Percentiles rank a stretch among this genome's conserved stretches.
Conservation (phyloP, 2,797 vertebrate genomes). For the Delichon dasypus region DNA sequence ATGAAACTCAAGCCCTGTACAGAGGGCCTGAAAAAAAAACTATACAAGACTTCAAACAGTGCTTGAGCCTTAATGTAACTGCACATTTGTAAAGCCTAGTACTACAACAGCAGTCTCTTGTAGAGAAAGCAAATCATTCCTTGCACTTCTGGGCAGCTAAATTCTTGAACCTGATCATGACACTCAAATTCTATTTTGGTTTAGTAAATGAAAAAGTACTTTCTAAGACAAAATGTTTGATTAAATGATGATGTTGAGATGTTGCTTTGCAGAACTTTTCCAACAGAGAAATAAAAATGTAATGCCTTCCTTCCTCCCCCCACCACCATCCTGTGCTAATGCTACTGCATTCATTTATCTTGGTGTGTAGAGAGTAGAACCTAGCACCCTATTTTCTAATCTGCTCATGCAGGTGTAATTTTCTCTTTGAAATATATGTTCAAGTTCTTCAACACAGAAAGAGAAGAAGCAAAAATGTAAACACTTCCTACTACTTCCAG, state of each 20-base stretch:
- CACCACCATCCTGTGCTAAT: not conserved
- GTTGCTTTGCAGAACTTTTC: not conserved
- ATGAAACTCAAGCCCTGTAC: not conserved
- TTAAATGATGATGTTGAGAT: not conserved
- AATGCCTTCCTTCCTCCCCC: rapidly evolving
- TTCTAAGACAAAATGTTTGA: not conserved
- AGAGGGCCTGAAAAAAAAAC: not conserved
- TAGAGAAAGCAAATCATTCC: not conserved
- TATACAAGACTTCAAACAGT: not conserved
- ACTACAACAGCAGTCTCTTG: not conserved
- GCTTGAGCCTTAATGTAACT: not conserved
- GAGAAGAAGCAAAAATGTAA: not conserved
- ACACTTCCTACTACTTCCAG: not conserved
- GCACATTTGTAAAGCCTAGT: not conserved
- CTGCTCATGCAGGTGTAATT: not conserved
- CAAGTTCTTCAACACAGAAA: not conserved
- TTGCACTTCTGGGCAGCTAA: not conserved
- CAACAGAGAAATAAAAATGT: not conserved
- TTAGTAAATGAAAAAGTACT: not conserved
- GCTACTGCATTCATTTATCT: not conserved
- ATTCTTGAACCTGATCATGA: not conserved
- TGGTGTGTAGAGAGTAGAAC: not conserved
- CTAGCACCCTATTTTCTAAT: not conserved
- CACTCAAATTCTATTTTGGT: not conserved
- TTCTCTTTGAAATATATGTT: not conserved